Percentiles rank a stretch among this genome's conserved stretches.
phyloP scores from a whole-genome alignment of 1,140 invertebrate species.

The Euura lappo region DNA sequence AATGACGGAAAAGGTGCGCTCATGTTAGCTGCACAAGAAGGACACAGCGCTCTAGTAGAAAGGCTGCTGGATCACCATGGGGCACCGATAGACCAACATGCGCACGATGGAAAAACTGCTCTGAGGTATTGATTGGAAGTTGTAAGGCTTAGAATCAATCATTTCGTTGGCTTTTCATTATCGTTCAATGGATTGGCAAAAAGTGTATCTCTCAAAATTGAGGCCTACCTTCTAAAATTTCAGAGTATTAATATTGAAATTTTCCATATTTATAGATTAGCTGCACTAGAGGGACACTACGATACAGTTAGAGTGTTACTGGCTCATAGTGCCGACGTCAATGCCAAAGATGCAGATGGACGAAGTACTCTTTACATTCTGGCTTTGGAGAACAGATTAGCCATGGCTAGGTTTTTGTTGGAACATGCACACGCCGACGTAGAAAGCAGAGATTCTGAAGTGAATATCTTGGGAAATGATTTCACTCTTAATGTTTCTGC shows the following conservation, averaged over 20 bases:
- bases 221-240: conserved; percentile 7
- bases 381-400: conserved; percentile 87
- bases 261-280: conserved; percentile 65
- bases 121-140: conserved; percentile 65
- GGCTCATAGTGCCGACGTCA: conserved; percentile 81
- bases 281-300: conserved; percentile 85
- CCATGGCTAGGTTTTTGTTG: conserved; percentile 84
- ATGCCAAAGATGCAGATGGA: conserved; percentile 91
- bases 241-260: conserved; percentile 22
- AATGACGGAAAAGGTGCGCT: conserved; percentile 94
- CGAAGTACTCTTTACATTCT: conserved; percentile 91
- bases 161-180: conserved; percentile 5
- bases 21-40: conserved; percentile 88
- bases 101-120: conserved; percentile 93
- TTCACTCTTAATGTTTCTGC: not conserved
- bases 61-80: conserved; percentile 75
- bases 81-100: conserved; percentile 85
- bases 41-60: conserved; percentile 76
- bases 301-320: conserved; percentile 79
- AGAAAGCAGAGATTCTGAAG: conserved; percentile 88
- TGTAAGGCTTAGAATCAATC: not conserved
- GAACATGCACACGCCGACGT: conserved; percentile 81
- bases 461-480: conserved; percentile 51
- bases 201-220: not conserved
- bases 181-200: conserved; percentile 12